Base-by-base conservation (phyloP, 2,888 invertebrate species). In the Drosophila picticornis region DNA sequence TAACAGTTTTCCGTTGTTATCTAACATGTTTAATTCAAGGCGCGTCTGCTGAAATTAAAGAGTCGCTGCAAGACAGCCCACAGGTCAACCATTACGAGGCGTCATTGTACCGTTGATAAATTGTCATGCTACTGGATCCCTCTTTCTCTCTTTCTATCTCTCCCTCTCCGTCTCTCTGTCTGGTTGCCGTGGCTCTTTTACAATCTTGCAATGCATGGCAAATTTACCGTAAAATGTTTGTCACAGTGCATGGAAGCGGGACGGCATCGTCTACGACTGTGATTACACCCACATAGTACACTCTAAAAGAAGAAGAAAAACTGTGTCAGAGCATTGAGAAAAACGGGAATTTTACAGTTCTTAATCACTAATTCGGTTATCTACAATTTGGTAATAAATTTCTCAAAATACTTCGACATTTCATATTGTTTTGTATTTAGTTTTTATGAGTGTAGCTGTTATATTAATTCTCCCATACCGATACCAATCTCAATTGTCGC, bases 1-100 rank as follows among this genome's bases (percentile, higher is more conserved):
- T 29, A 27, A 3, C 34, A 51, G 51, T 56, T 62, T 64, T 48
- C 61, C 56, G 74, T 72, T 85, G 90, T 88, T 90, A 85, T 86
- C 88, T 90, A 90, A 90, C 90, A 83, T 86, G 86, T 77, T 85
- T 90, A 88, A 90, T 85, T 90, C 86, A 88, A 90, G 90, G 84
- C 80, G 80, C 83, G 72, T 84, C 88, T 70, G 64, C 56, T 67
- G 88, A 74, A 88, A 85, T 88, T 85, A 88, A 90, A 90, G 88
- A 75, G 62, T 75, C 38, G 53, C 73, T 46, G 60, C 61, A 31
- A 51, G 38, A 40, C 57, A 40, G 40, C 16, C 56, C 55, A 60
- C 58, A 81, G 78, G 68, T 79, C 88, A 87, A 72, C 76, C 84
- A 82, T 82, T 80, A 87, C 90, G 81, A 69, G 61, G 52, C 75